phyloP scores from a whole-genome alignment of 2,113 vertebrate species.

The Pluvianellus socialis region DNA sequence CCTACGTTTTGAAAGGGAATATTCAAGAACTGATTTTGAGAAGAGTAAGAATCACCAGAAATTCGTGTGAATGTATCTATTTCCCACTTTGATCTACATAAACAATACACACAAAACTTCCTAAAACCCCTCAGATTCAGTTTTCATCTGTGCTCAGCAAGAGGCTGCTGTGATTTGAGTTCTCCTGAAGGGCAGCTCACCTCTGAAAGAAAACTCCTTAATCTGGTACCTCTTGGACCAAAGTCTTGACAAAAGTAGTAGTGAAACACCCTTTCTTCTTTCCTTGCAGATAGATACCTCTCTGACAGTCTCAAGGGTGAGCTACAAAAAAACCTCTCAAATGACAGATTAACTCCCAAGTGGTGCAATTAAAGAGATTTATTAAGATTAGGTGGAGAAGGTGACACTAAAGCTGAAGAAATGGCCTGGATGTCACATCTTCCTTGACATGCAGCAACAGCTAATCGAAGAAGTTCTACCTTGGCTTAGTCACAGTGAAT shows the following conservation, averaged over 20 bases:
- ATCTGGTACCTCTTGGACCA: accelerated
- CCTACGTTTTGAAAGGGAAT: background rate
- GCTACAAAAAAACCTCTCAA: background rate
- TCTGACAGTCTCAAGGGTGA: background rate
- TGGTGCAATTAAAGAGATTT: background rate
- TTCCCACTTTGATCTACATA: background rate
- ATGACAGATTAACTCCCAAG: background rate
- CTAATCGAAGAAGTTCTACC: background rate
- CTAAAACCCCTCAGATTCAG: background rate
- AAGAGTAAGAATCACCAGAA: background rate
- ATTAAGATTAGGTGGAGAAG: background rate
- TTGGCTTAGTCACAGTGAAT: background rate
- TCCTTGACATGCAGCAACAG: background rate
- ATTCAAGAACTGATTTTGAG: background rate
- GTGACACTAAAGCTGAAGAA: background rate
- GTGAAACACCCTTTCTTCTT: background rate
- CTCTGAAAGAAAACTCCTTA: background rate
- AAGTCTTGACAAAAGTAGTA: background rate
- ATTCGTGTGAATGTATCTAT: background rate
- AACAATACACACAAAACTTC: background rate
- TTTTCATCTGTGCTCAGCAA: background rate
- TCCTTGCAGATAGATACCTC: background rate
- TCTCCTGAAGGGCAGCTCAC: background rate
- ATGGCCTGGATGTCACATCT: background rate
- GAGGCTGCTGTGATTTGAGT: background rate